Evolutionary conservation across 2,888 invertebrate species (phyloP).

Genomic region (Drosophila pseudotakahashii): DNA sequence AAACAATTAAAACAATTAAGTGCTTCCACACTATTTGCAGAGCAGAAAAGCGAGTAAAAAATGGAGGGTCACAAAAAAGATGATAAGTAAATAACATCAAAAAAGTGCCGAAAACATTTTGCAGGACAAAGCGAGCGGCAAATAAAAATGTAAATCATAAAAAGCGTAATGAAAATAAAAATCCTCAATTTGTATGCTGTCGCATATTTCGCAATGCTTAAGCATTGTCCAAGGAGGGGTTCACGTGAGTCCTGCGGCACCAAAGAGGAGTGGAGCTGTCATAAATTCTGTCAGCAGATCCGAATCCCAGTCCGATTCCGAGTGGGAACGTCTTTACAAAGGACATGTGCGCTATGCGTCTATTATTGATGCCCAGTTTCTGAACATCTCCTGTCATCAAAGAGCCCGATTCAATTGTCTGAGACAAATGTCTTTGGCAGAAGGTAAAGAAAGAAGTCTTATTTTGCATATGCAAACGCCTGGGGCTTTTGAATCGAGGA

Average conservation of each 20-base stretch:
- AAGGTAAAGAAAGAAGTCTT: slow-evolving; percentile 68
- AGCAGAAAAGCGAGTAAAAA: slow-evolving; percentile 27
- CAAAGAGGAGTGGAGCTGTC: slow-evolving; percentile 47
- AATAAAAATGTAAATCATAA: slow-evolving; percentile 54
- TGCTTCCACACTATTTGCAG: slow-evolving; percentile 65
- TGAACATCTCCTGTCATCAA: slow-evolving; percentile 58
- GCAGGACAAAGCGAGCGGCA: slow-evolving; percentile 45
- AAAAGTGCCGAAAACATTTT: slow-evolving; percentile 68
- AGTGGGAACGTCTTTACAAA: slow-evolving; percentile 65
- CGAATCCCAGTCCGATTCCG: slow-evolving; percentile 24
- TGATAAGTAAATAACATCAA: slow-evolving; percentile 12
- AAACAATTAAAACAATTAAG: slow-evolving; percentile 75
- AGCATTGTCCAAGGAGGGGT: slow-evolving; percentile 61
- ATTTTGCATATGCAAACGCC: slow-evolving; percentile 71
- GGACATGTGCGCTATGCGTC: slow-evolving; percentile 58
- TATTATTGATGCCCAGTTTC: slow-evolving; percentile 67
- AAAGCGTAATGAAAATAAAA: slow-evolving; percentile 70
- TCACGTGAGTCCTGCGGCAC: not conserved
- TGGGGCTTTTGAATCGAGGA: slow-evolving; percentile 31
- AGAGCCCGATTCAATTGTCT: slow-evolving; percentile 65
- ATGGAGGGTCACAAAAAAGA: slow-evolving; percentile 4
- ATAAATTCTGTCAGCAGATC: slow-evolving; percentile 52
- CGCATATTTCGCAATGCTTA: slow-evolving; percentile 71
- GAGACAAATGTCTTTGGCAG: slow-evolving; percentile 65
- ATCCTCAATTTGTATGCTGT: slow-evolving; percentile 80